phyloP scores from a whole-genome alignment of 1,140 invertebrate genomes.

The Rhyzopertha dominica region DNA sequence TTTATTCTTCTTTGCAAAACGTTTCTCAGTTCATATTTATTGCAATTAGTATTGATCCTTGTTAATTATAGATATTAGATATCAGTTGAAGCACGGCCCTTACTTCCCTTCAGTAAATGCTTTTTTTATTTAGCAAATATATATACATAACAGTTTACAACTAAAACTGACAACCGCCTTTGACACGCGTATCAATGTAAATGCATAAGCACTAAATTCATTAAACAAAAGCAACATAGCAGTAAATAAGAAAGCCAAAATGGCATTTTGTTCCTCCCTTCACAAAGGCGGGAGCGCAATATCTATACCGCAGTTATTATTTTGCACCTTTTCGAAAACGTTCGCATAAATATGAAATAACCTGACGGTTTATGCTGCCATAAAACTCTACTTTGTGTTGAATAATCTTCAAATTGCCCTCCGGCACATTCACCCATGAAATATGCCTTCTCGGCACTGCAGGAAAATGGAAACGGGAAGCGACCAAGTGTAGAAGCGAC shows the following conservation, averaged over 20 bases:
- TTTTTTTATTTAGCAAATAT: neutral
- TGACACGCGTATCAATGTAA: neutral
- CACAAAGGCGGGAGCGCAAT: constrained; percentile 6
- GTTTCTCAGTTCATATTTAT: too few relatives aligned
- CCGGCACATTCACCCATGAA: constrained; percentile 40
- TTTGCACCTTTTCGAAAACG: constrained; percentile 37
- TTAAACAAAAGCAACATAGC: neutral
- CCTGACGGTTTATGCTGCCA: constrained; percentile 38
- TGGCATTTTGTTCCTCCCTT: neutral
- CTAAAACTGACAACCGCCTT: neutral
- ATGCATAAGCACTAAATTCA: neutral
- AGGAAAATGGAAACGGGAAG: constrained; percentile 33
- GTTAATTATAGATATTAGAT: too few relatives aligned
- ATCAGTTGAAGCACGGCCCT: too few relatives aligned
- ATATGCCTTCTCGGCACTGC: constrained; percentile 28
- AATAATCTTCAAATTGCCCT: constrained; percentile 44
- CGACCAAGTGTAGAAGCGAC: constrained; percentile 39
- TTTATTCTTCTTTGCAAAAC: too few relatives aligned
- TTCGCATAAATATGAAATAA: constrained; percentile 41
- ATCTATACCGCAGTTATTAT: constrained; percentile 27
- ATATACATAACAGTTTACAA: neutral
- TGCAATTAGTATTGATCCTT: too few relatives aligned
- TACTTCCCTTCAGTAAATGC: too few relatives aligned
- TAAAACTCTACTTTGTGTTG: constrained; percentile 43
- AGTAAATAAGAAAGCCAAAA: neutral